phyloP scores from a whole-genome alignment of 2,888 invertebrate species.

The Drosophila antonietae region DNA sequence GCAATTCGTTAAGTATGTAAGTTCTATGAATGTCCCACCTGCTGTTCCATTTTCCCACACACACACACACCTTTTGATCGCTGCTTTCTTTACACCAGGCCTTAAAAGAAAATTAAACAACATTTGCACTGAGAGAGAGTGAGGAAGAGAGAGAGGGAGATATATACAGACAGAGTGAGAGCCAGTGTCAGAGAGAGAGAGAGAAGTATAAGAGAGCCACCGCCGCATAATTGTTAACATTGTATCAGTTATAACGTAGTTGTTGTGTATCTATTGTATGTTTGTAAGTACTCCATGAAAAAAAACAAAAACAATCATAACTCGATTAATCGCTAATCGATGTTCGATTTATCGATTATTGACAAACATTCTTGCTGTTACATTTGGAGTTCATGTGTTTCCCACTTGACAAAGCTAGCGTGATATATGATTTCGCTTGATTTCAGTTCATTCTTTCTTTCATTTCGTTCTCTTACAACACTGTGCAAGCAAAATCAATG shows the following conservation, averaged over 20 bases:
- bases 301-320: conserved; percentile 5
- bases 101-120: conserved; percentile 32
- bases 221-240: conserved; percentile 79
- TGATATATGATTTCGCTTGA: conserved; percentile 56
- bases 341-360: conserved; percentile 36
- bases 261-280: conserved; percentile 77
- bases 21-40: conserved; percentile 74
- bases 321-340: conserved; percentile 21
- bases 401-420: conserved; percentile 42
- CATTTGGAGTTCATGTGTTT: conserved; percentile 46
- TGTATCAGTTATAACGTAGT: conserved; percentile 77
- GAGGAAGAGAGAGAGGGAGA: not conserved
- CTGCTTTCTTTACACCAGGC: conserved; percentile 51
- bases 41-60: conserved; percentile 38
- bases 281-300: conserved; percentile 63
- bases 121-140: conserved; percentile 9
- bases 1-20: conserved; percentile 56
- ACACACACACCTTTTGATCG: conserved; percentile 27
- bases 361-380: conserved; percentile 52
- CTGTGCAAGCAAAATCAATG: conserved; percentile 27
- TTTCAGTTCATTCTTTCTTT: not conserved
- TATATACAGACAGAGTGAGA: conserved; percentile 1
- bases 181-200: not conserved
- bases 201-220: conserved; percentile 53
- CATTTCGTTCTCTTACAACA: conserved; percentile 1